Base-by-base conservation (phyloP, 2,888 invertebrate genomes). In the Euzetes globulus region DNA sequence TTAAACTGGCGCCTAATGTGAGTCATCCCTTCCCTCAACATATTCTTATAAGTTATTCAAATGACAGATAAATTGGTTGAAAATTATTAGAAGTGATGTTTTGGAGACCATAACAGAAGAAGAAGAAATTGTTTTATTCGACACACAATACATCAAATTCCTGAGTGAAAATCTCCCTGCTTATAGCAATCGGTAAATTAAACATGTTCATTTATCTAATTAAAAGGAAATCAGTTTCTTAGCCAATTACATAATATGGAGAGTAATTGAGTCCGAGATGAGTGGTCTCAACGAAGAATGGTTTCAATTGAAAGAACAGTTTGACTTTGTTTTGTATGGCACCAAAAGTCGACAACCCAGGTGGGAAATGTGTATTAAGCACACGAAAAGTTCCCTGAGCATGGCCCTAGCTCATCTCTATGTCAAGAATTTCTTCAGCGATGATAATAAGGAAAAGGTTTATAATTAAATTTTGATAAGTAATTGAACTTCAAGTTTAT, bases 341-440 rank as follows among this genome's bases (percentile, higher is more conserved):
- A 37, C 19, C 88, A 78, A 50, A 33, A 77, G 71, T 11, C 76
- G 75, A 17, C 91, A 91, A 82, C 88, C 92, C 63, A 86, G 93
- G 19, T 94, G 94, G 94, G 93, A 92, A 84, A 92, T 93, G 82
- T 94, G 94, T 81, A 88, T 91, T 25, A 91, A 91, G 3, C 76
- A 77, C 15, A 71, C 77, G 0, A 76, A 76, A 15, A 75, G 77
- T 11, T 75, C 75, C 17, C 55, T 79, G 2, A 77, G 77, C 25
- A 71, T 78, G 1, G 78, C 78, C 0, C 71, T 79, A 25, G 72
- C 77, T 13, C 90, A 94, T 11, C 85, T 94, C 7, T 94, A 94
- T 83, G 92, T 94, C 2, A 87, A 90, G 72, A 90, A 91, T 81
- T 91, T 91, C 82, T 94, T 94, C 85, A 88, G 92, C 78, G 89